These are phyloP conservation scores for rabbit (Oryctolagus cuniculus) DNA, from an alignment of 2,113 vertebrate species.

Conservation along the genomic window mOryCun1.1 NC_091436.1:83197001-83197500, in stretches of 20 bases:
- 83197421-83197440: constrained; percentile 59
- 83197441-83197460: constrained; percentile 63
- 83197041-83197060: constrained; percentile 55
- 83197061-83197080: background rate
- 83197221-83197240: constrained; percentile 67
- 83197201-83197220: constrained; percentile 28
- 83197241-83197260: constrained; percentile 53
- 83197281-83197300: constrained; percentile 52
- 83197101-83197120: background rate
- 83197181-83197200: constrained; percentile 13
- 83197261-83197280: constrained; percentile 40
- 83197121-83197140: constrained; percentile 2
- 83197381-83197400: constrained; percentile 24
- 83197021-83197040: background rate
- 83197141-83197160: background rate
- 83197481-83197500: constrained; percentile 26
- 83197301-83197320: constrained; percentile 77
- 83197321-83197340: constrained; percentile 78
- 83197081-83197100: background rate
- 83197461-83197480: constrained; percentile 59
- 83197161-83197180: constrained; percentile 19
- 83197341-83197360: constrained; percentile 82
- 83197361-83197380: constrained; percentile 74
- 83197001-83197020: background rate
- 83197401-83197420: constrained; percentile 57